A percentile compares a stretch with the other conserved stretches of the same genome.
Evolutionary conservation across 2,113 vertebrate species (phyloP).

Genomic region (Hippocampus zosterae): DNA sequence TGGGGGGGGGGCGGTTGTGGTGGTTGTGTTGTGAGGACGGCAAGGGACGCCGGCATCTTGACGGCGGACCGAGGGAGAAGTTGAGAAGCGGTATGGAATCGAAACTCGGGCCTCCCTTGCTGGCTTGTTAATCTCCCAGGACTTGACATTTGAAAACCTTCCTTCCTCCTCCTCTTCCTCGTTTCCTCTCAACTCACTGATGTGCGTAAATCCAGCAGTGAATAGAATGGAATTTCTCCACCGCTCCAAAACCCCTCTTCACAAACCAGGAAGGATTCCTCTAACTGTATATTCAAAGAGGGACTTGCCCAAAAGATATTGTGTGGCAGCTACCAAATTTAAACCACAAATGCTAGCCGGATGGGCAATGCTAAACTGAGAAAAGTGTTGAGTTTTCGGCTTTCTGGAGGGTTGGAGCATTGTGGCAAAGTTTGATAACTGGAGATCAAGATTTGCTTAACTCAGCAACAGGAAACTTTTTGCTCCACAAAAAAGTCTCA

Average conservation of each 20-base stretch:
- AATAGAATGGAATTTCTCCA: constrained; percentile 52
- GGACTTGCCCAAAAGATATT: background rate
- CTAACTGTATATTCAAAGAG: background rate
- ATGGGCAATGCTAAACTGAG: background rate
- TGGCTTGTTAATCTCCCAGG: constrained; percentile 58
- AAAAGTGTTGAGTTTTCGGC: background rate
- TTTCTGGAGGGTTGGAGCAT: background rate
- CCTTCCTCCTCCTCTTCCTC: constrained; percentile 1
- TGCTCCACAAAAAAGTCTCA: background rate
- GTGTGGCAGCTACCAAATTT: background rate
- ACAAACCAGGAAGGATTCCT: constrained; percentile 8
- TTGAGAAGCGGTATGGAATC: constrained; percentile 21
- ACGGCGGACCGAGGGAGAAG: constrained; percentile 23
- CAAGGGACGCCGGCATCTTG: constrained; percentile 17
- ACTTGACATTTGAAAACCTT: constrained; percentile 68
- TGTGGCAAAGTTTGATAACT: background rate
- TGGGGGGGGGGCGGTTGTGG: background rate
- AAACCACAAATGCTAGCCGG: background rate
- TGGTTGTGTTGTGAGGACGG: background rate
- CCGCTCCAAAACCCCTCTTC: constrained; percentile 27
- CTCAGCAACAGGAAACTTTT: too few species aligned
- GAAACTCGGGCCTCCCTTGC: constrained; percentile 34
- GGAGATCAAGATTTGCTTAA: background rate
- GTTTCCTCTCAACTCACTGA: constrained; percentile 33
- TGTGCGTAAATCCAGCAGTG: constrained; percentile 56